phyloP scores from a whole-genome alignment of 35 echinoderm and acorn worm genomes.

The Hemicentrotus pulcherrimus region DNA sequence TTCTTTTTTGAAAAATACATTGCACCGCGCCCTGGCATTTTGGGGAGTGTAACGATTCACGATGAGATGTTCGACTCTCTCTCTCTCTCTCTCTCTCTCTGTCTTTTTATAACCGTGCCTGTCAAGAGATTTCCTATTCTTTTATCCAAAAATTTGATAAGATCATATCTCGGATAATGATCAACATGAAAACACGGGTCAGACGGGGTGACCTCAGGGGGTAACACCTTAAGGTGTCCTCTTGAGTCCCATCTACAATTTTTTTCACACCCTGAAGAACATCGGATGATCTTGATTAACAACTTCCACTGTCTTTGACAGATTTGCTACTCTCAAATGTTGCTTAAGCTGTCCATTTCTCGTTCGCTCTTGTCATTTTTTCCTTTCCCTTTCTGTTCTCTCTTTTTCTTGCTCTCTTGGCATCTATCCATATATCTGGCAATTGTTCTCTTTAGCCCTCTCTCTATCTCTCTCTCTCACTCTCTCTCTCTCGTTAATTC shows the following conservation, averaged over 20 bases:
- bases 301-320: constrained; percentile 9
- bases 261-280: neutral
- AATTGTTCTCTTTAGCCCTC: no score
- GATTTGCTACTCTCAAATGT: neutral
- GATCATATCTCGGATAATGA: neutral
- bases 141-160: neutral
- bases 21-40: no score
- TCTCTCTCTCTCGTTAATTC: no score
- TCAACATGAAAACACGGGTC: neutral
- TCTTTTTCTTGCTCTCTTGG: neutral
- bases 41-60: no score
- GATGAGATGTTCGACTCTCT: no score
- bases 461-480: no score
- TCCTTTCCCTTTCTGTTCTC: neutral
- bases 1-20: no score
- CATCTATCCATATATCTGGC: no score
- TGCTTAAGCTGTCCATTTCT: neutral
- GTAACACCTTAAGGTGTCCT: neutral
- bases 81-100: no score
- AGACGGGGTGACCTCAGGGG: neutral
- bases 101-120: no score
- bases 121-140: no score
- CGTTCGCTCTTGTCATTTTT: neutral
- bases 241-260: neutral
- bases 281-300: constrained; percentile 18